phyloP scores from a whole-genome alignment of 2,888 invertebrate genomes.

The Pomacea canaliculata region DNA sequence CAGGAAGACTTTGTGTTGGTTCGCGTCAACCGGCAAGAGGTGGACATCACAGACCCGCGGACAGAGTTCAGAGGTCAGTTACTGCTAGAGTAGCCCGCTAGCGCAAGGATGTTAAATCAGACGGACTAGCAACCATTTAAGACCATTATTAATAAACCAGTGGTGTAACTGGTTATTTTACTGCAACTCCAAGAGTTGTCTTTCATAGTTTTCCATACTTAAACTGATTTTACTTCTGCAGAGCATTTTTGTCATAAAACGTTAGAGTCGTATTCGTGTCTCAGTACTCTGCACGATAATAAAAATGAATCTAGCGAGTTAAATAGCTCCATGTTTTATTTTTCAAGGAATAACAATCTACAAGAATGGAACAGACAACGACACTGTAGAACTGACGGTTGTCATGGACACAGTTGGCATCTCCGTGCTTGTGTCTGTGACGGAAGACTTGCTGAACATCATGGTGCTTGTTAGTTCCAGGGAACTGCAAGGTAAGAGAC shows the following conservation, averaged over 20 bases:
- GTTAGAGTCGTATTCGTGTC: too few relatives aligned
- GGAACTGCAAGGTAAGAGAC: constrained; percentile 47
- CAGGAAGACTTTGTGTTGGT: constrained; percentile 35
- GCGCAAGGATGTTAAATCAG: too few relatives aligned
- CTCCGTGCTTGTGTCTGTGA: constrained; percentile 49
- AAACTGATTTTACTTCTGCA: too few relatives aligned
- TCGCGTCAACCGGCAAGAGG: constrained; percentile 39
- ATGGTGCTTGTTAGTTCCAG: constrained; percentile 55
- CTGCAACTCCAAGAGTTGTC: too few relatives aligned
- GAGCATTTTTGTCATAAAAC: too few relatives aligned
- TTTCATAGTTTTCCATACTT: too few relatives aligned
- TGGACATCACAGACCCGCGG: constrained; percentile 36
- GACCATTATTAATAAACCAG: too few relatives aligned
- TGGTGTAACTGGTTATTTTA: too few relatives aligned
- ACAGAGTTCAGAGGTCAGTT: constrained; percentile 50
- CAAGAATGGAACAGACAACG: constrained; percentile 23
- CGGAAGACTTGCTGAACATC: constrained; percentile 56
- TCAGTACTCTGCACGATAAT: too few relatives aligned
- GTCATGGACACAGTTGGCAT: constrained; percentile 51
- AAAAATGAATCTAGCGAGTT: too few relatives aligned
- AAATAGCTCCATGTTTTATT: not conserved
- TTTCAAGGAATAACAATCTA: constrained; percentile 33
- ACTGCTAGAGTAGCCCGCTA: not conserved
- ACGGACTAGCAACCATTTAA: too few relatives aligned
- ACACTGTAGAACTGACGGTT: constrained; percentile 38